Base-by-base conservation (phyloP, 2,888 invertebrate genomes). In the Pandemis cinnamomeana region DNA sequence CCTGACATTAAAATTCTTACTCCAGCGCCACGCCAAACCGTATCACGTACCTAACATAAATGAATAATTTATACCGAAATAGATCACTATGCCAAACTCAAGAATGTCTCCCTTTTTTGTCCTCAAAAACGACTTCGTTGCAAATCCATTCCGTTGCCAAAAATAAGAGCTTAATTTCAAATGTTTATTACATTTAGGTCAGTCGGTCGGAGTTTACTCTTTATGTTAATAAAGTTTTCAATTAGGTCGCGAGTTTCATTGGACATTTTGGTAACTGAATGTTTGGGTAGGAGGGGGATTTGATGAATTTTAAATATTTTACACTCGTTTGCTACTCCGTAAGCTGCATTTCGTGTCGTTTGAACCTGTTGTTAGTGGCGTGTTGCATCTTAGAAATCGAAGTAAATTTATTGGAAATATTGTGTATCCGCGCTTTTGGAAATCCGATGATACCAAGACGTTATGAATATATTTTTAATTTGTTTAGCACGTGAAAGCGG, bases 31-130 rank as follows among this genome's bases (percentile, higher is more conserved):
- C 53, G 27, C 63, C 13, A 41, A 61, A 61, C 66, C 81, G 81
- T 79, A 76, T 79, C 80, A 77, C 64, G 79, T 80, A 81, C 48
- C 85, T 85, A 83, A 76, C 84, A 85, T 87, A 84, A 85, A 88
- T 89, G 84, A 89, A 89, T 89, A 82, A 85, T 85, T 84, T 85
- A 84, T 83, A 76, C 44, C 68, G 76, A 77, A 79, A 81, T 80
- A 83, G 81, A 83, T 84, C 81, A 83, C 83, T 82, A 79, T 79
- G 79, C 79, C 72, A 55, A n/a, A 55, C 70, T 78, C 55, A 75
- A 46, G 63, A 71, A 53, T 60, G 44, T 72, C 58, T 55, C 42
- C 48, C n/a, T 51, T 64, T 68, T 69, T 72, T 70, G 64, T 69
- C 58, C 60, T 41, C 64, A 73, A 69, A 64, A 73, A 69, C 10